Base-by-base conservation (phyloP, 1,140 invertebrate species). In the Bilobella aurantiaca region DNA sequence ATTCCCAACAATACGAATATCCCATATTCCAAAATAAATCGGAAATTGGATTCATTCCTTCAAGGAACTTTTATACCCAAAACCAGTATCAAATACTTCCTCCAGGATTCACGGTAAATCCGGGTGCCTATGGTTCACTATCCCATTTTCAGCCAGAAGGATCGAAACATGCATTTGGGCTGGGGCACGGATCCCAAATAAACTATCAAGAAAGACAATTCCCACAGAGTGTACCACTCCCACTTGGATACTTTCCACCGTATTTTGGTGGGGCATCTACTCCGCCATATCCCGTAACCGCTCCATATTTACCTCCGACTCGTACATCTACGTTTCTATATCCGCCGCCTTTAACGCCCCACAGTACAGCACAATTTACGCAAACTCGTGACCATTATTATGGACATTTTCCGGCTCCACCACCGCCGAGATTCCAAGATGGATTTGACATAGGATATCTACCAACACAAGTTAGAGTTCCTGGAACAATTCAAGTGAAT, bases 391-490 rank as follows among this genome's bases (percentile, higher is more conserved):
- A n/a, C 3, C 49, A 53, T 3, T 53, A 53, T 23, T 23, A 53
- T 23, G 49, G 12, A 53, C 49, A 12, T 18, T 23, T 3, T 8
- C 49, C 49, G 5, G 14, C 49, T 14, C 8, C 14, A 23, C 49
- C 49, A 14, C 49, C 8, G 23, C 49, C 49, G n/a, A n/a, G n/a
- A 53, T 53, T 53, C 12, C 8, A 8, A 16, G 21, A 58, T 28
- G 57, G 25, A 29, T 62, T 62, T 28, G 34, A 62, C 32, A 28
- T 62, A 2, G 59, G 59, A 18, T 30, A 53, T n/a, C 31, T 67
- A n/a, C 66, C 57, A 23, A 42, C 47, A 42, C 66, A 69, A 32
- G 57, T 72, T 18, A 56, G 53, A 66, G 66, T 72, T 29, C 71
- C 68, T 1, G 71, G 66, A 31, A 61, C 31, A 23, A 64, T 72